Percentiles rank a stretch among this genome's conserved stretches.
phyloP scores from a whole-genome alignment of 2,113 vertebrate species.

The Semicossyphus pulcher region DNA sequence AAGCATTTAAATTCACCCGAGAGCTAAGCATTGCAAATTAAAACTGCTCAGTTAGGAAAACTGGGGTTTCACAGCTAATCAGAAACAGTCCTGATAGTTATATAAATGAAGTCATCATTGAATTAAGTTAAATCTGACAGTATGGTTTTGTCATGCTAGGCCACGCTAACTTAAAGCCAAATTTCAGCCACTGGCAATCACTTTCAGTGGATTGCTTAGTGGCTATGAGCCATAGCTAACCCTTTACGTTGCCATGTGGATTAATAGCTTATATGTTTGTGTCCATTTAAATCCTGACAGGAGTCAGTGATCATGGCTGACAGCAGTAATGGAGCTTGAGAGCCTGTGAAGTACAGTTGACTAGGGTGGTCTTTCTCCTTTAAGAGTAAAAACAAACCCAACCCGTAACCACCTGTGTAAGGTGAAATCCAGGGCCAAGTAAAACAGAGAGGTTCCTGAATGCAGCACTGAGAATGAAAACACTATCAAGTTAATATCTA shows the following conservation, averaged over 20 bases:
- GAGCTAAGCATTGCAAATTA: constrained; percentile 46
- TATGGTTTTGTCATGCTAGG: background rate
- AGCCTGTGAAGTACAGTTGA: background rate
- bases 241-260: background rate
- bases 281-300: background rate
- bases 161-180: background rate
- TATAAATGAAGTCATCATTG: background rate
- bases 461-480: background rate
- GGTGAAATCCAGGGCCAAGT: constrained; percentile 44
- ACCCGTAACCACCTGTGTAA: constrained; percentile 26
- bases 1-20: constrained; percentile 41
- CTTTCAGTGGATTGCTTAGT: background rate
- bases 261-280: background rate
- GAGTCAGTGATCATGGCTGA: background rate
- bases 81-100: constrained; percentile 24
- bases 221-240: background rate
- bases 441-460: constrained; percentile 43
- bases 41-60: constrained; percentile 40
- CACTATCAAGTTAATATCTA: constrained; percentile 30
- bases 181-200: background rate
- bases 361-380: constrained; percentile 37
- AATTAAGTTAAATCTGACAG: too few species aligned
- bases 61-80: constrained; percentile 36
- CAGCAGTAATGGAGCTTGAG: constrained; percentile 17
- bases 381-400: constrained; percentile 41